A percentile compares a stretch with the other conserved stretches of the same genome.
Conservation (phyloP, 1,140 invertebrate species). For the Copidosoma floridanum region DNA sequence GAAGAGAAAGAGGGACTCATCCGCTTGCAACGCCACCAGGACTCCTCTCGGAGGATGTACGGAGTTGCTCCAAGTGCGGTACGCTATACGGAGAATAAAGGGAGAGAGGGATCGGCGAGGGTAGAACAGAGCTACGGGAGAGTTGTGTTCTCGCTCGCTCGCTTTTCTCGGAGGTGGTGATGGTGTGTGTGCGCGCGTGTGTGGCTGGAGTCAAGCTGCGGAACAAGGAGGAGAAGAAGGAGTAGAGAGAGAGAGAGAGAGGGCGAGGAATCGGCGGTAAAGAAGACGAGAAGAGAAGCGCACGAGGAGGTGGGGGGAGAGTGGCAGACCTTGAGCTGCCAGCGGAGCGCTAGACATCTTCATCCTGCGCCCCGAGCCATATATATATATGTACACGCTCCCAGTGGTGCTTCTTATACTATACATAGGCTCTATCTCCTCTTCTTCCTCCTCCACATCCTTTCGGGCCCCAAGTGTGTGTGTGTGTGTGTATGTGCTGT, state of each 20-base stretch:
- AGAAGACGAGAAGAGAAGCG: slow-evolving; percentile 2
- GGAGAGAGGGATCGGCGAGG: neutral
- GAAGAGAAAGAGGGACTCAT: too few relatives aligned
- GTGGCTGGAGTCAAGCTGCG: slow-evolving; percentile 30
- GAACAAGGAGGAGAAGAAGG: slow-evolving; percentile 30
- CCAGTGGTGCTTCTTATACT: too few relatives aligned
- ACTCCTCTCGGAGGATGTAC: too few relatives aligned
- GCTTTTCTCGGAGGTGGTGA: slow-evolving; percentile 19
- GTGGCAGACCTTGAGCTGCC: slow-evolving; percentile 59
- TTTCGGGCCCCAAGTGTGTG: neutral
- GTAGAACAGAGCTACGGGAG: slow-evolving; percentile 1
- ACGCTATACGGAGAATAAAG: too few relatives aligned
- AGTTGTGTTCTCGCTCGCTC: neutral
- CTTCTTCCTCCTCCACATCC: neutral
- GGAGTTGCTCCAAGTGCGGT: too few relatives aligned
- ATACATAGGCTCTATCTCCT: slow-evolving; percentile 1
- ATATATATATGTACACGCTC: slow-evolving; percentile 17
- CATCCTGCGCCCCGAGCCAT: slow-evolving; percentile 52
- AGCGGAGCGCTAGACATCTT: slow-evolving; percentile 53
- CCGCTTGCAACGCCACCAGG: too few relatives aligned
- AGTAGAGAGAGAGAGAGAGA: slow-evolving; percentile 15
- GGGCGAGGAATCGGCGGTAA: neutral
- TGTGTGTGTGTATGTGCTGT: too few relatives aligned
- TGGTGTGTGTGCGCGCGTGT: too few relatives aligned
- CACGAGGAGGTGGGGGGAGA: slow-evolving; percentile 46